A percentile compares a stretch with the other conserved stretches of the same genome.
Evolutionary conservation across 2,888 invertebrate species (phyloP).

Genomic region (Podabrus alpinus): DNA sequence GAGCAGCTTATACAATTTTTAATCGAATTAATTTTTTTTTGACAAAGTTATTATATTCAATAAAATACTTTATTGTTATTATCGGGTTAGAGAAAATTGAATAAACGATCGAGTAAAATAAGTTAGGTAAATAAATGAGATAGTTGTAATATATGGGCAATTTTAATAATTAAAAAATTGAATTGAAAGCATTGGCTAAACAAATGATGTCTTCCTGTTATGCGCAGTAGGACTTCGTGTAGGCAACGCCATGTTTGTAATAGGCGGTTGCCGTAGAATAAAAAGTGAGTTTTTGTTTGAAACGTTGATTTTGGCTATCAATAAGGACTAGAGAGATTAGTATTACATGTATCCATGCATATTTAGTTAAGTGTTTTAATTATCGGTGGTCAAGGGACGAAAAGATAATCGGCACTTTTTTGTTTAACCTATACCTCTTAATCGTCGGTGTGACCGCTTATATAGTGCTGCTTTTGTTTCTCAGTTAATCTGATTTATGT

Average conservation of each 20-base stretch:
- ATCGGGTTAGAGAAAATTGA: not conserved
- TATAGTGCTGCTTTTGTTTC: constrained; percentile 14
- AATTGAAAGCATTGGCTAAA: constrained; percentile 32
- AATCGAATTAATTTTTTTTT: not conserved
- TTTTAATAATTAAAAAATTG: constrained; percentile 4
- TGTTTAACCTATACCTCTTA: constrained; percentile 27
- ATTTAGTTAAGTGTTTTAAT: constrained; percentile 8
- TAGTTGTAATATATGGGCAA: not conserved
- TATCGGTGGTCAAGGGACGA: not conserved
- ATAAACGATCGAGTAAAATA: not conserved
- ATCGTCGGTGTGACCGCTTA: constrained; percentile 10
- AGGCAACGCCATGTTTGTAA: constrained; percentile 74
- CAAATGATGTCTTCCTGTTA: constrained; percentile 44
- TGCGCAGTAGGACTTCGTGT: constrained; percentile 37
- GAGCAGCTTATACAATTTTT: not conserved
- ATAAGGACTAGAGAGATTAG: constrained; percentile 28
- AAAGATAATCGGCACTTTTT: constrained; percentile 6
- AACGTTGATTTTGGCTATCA: constrained; percentile 46
- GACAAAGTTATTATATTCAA: not conserved
- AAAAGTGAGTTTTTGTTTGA: constrained; percentile 51
- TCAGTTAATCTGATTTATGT: constrained; percentile 16
- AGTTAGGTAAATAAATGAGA: not conserved
- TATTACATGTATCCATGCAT: constrained; percentile 1
- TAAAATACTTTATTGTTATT: not conserved
- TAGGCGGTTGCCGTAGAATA: constrained; percentile 73